phyloP scores from a whole-genome alignment of 2,113 vertebrate genomes.

The Bagarius yarrelli region DNA sequence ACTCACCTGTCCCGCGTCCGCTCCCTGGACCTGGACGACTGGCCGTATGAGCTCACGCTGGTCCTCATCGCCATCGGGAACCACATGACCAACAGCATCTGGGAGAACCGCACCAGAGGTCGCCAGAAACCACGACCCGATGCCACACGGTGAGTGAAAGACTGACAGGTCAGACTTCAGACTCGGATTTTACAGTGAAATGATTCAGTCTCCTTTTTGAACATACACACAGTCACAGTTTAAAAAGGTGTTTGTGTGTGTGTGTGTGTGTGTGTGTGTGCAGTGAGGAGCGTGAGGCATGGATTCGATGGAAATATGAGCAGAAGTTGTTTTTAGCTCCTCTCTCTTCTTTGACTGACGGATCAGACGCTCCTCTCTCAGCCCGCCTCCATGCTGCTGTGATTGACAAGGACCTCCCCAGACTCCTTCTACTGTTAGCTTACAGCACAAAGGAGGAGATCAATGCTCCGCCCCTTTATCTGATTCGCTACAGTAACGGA shows the following conservation, averaged over 20 bases:
- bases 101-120: constrained; percentile 87
- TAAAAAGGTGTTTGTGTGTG: neutral
- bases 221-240: neutral
- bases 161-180: neutral
- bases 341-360: constrained; percentile 63
- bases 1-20: constrained; percentile 93
- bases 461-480: constrained; percentile 64
- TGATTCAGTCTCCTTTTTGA: neutral
- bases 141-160: constrained; percentile 67
- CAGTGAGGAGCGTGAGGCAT: constrained; percentile 89
- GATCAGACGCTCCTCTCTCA: constrained; percentile 62
- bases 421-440: constrained; percentile 84
- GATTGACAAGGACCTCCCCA: constrained; percentile 79
- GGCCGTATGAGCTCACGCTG: constrained; percentile 89
- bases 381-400: constrained; percentile 77
- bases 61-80: constrained; percentile 92
- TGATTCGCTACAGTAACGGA: constrained; percentile 61
- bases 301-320: constrained; percentile 95
- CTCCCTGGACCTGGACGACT: constrained; percentile 92
- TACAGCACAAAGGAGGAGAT: constrained; percentile 88
- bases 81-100: constrained; percentile 87
- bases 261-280: neutral
- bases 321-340: constrained; percentile 85
- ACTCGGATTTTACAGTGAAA: neutral
- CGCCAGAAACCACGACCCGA: constrained; percentile 81